A percentile compares a stretch with the other conserved stretches of the same genome.
Evolutionary conservation across 2,888 invertebrate genomes (phyloP).

Genomic region (Eupithecia tripunctaria): DNA sequence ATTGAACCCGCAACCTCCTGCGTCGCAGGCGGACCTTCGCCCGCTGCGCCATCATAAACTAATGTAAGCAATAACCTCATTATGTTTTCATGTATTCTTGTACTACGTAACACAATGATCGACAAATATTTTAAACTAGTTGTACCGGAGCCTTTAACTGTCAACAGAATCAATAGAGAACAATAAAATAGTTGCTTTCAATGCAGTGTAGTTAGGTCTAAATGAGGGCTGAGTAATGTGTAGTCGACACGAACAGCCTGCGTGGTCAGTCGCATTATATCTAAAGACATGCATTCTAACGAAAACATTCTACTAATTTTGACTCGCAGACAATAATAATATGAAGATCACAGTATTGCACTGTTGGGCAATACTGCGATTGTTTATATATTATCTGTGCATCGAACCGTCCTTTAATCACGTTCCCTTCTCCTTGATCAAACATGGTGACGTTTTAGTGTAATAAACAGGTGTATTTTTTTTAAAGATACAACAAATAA

Average conservation of each 20-base stretch:
- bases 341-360: background rate
- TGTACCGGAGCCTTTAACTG: slow-evolving; percentile 64
- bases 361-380: too few relatives aligned
- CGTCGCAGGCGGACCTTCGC: too few relatives aligned
- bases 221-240: slow-evolving; percentile 83
- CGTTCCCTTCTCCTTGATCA: too few relatives aligned
- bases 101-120: slow-evolving; percentile 65
- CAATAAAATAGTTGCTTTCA: slow-evolving; percentile 81
- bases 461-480: too few relatives aligned
- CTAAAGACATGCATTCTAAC: slow-evolving; percentile 43
- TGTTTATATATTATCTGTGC: too few relatives aligned
- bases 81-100: slow-evolving; percentile 47
- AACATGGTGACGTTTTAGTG: too few relatives aligned
- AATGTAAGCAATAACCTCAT: slow-evolving; percentile 35
- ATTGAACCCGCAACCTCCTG: too few relatives aligned
- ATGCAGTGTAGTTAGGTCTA: slow-evolving; percentile 79
- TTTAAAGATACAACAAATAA: too few relatives aligned
- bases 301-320: slow-evolving; percentile 56
- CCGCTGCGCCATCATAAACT: background rate
- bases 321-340: slow-evolving; percentile 23
- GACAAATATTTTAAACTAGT: slow-evolving; percentile 64
- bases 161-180: slow-evolving; percentile 81
- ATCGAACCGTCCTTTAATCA: too few relatives aligned
- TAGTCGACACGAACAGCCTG: slow-evolving; percentile 73
- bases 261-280: slow-evolving; percentile 71